These are phyloP conservation scores for Bubo bubo DNA, from an alignment of 2,113 vertebrate species.

Conservation along the genomic window DNA sequence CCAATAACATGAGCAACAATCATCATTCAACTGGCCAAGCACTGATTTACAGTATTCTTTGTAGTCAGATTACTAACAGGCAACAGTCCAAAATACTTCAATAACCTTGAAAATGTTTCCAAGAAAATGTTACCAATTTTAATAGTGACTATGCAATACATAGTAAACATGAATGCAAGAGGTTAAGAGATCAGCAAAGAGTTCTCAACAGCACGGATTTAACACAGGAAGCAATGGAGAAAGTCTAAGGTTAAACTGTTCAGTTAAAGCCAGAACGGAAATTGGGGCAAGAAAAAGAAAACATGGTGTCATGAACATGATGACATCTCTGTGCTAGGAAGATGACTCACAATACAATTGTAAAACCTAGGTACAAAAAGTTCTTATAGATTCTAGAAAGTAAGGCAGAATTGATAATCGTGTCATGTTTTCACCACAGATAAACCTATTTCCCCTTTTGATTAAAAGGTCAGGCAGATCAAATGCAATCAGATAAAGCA, in stretches of 20 bases:
- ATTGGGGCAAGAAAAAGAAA: constrained; percentile 3
- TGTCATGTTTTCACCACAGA: neutral
- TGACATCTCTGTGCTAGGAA: constrained; percentile 2
- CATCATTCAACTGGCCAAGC: neutral
- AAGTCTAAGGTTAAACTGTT: neutral
- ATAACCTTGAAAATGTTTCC: neutral
- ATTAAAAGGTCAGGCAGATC: neutral
- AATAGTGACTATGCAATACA: neutral
- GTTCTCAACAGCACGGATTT: neutral
- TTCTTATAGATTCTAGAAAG: neutral
- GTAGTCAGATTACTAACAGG: neutral
- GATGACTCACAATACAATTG: neutral
- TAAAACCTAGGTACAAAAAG: constrained; percentile 3
- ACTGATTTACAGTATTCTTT: neutral
- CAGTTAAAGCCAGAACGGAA: constrained; percentile 30
- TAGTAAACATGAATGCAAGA: neutral
- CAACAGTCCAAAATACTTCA: neutral
- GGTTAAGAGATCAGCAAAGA: neutral
- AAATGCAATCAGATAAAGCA: neutral
- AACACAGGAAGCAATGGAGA: neutral
- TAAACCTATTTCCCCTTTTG: neutral
- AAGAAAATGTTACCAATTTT: constrained; percentile 25
- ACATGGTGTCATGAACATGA: neutral
- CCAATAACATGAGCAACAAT: neutral
- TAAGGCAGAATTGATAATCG: neutral